Percentiles rank a stretch among this genome's conserved stretches.
phyloP scores from a whole-genome alignment of 2,113 vertebrate genomes.

The Phocoena sinus region DNA sequence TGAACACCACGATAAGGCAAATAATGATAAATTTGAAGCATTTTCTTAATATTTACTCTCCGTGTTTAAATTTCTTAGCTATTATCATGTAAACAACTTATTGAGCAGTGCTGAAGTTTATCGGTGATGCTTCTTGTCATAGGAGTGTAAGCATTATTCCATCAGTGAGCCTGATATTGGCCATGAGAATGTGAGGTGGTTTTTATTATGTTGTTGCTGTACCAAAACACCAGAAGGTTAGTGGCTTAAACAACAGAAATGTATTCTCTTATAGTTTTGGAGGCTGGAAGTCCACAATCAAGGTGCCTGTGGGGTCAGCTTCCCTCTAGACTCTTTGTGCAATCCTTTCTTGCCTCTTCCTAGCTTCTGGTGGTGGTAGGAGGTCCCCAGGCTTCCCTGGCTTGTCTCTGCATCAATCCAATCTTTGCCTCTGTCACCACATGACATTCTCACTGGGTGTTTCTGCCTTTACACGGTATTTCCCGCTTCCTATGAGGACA shows the following conservation, averaged over 20 bases:
- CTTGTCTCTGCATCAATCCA: not conserved
- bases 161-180: not conserved
- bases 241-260: not conserved
- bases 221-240: too few relatives aligned
- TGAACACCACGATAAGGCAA: not conserved
- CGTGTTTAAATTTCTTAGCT: not conserved
- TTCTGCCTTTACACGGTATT: not conserved
- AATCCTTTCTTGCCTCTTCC: not conserved
- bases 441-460: not conserved
- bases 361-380: not conserved
- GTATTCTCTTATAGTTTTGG: not conserved
- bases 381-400: not conserved
- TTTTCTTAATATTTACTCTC: not conserved
- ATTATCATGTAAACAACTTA: not conserved
- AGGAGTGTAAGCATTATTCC: not conserved
- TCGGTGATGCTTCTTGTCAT: not conserved
- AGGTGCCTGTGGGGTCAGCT: too few relatives aligned
- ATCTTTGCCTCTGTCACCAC: not conserved
- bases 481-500: not conserved
- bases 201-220: not conserved
- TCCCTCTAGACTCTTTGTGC: not conserved
- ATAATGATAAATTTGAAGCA: not conserved
- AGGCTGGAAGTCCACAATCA: not conserved
- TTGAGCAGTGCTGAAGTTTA: not conserved
- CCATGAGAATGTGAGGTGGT: not conserved